These are phyloP conservation scores for Linepithema humile DNA, from an alignment of 1,140 invertebrate genomes.

Conservation along the genomic window DNA sequence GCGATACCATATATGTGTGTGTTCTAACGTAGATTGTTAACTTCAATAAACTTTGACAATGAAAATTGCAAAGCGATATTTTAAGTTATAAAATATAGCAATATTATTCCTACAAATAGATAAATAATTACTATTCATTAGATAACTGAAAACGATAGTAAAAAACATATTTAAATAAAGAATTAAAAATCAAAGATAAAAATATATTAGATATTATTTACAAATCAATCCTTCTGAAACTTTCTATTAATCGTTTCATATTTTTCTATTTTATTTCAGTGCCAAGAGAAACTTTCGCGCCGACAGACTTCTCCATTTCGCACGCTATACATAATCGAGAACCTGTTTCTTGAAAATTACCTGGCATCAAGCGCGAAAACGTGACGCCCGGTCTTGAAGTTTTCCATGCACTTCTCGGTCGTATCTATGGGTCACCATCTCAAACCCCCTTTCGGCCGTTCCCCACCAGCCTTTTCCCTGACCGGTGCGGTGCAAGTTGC, in stretches of 20 bases:
- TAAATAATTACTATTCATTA: background rate
- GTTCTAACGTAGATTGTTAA: background rate
- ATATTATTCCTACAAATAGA: background rate
- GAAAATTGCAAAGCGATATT: background rate
- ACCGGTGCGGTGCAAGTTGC: background rate
- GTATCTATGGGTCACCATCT: slow-evolving; percentile 28
- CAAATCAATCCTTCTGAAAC: background rate
- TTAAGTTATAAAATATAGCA: background rate
- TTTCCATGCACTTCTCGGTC: background rate
- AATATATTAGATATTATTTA: background rate
- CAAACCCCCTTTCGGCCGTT: background rate
- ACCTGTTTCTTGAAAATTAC: slow-evolving; percentile 10
- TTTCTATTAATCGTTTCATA: background rate
- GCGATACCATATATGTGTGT: background rate
- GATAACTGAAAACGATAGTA: background rate
- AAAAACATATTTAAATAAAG: background rate
- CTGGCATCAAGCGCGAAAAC: background rate
- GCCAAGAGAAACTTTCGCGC: too few species aligned
- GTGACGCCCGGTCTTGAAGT: background rate
- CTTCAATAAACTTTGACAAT: background rate
- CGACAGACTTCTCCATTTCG: background rate
- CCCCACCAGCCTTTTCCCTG: background rate
- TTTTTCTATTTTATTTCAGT: too few species aligned
- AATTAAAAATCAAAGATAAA: background rate
- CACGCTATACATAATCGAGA: slow-evolving; percentile 1